phyloP scores from a whole-genome alignment of 2,888 invertebrate genomes.

The Troides helena region DNA sequence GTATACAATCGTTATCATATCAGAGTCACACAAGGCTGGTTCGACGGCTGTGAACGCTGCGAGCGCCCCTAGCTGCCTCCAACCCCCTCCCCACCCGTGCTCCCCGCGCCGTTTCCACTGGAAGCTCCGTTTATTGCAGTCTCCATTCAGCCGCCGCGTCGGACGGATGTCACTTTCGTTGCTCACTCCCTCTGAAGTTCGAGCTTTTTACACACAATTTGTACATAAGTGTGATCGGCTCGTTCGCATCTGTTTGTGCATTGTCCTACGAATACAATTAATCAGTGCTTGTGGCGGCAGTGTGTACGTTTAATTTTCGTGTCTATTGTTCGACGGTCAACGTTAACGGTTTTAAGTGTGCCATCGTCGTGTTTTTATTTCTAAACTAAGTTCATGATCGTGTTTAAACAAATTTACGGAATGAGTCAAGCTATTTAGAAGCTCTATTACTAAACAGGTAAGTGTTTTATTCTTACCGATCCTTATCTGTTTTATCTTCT shows the following conservation, averaged over 20 bases:
- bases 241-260: conserved; percentile 40
- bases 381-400: conserved; percentile 60
- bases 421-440: conserved; percentile 63
- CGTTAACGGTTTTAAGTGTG: conserved; percentile 59
- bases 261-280: conserved; percentile 39
- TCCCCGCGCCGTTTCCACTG: conserved; percentile 38
- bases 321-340: conserved; percentile 46
- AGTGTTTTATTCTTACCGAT: conserved; percentile 26
- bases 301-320: conserved; percentile 44
- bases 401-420: conserved; percentile 58
- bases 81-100: conserved; percentile 42
- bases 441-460: conserved; percentile 57
- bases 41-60: conserved; percentile 51
- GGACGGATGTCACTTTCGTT: conserved; percentile 42
- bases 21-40: conserved; percentile 62
- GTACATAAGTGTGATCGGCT: conserved; percentile 54
- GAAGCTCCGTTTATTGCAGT: conserved; percentile 62
- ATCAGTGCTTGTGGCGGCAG: conserved; percentile 46
- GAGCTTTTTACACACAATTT: conserved; percentile 67
- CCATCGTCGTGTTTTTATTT: conserved; percentile 54
- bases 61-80: conserved; percentile 61
- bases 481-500: not conserved
- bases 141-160: conserved; percentile 51
- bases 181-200: conserved; percentile 61
- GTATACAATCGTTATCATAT: conserved; percentile 75